Conservation (phyloP, 2,113 vertebrate species). For the Oxyura jamaicensis region DNA sequence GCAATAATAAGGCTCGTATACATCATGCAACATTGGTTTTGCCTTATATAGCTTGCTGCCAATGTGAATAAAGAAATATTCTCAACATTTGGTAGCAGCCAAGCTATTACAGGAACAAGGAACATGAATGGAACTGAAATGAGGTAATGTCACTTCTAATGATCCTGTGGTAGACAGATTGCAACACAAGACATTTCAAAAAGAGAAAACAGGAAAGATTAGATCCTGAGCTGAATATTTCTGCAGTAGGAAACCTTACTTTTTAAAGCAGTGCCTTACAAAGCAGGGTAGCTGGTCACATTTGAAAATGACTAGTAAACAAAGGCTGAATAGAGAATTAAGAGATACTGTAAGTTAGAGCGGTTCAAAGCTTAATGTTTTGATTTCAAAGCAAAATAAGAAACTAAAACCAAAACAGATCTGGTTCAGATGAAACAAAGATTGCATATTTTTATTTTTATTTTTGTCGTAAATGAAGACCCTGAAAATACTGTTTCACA, state of each 20-base stretch:
- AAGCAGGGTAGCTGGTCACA: neutral
- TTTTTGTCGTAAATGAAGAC: neutral
- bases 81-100: neutral
- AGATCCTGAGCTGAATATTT: neutral
- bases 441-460: accelerated
- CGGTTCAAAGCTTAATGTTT: neutral
- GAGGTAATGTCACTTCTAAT: neutral
- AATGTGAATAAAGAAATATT: neutral
- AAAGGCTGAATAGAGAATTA: neutral
- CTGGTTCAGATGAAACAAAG: too few species aligned
- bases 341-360: neutral
- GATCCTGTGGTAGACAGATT: too few species aligned
- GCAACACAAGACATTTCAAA: neutral
- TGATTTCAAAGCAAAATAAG: neutral
- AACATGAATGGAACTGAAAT: accelerated
- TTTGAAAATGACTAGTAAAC: neutral
- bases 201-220: neutral
- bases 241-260: neutral
- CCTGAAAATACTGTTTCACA: neutral
- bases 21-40: neutral
- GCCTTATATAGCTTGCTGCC: neutral
- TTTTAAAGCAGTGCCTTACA: too few species aligned
- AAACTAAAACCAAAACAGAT: neutral
- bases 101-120: neutral
- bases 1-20: neutral